Conservation (phyloP, 2,113 vertebrate genomes). For the Catharus fuscescens region DNA sequence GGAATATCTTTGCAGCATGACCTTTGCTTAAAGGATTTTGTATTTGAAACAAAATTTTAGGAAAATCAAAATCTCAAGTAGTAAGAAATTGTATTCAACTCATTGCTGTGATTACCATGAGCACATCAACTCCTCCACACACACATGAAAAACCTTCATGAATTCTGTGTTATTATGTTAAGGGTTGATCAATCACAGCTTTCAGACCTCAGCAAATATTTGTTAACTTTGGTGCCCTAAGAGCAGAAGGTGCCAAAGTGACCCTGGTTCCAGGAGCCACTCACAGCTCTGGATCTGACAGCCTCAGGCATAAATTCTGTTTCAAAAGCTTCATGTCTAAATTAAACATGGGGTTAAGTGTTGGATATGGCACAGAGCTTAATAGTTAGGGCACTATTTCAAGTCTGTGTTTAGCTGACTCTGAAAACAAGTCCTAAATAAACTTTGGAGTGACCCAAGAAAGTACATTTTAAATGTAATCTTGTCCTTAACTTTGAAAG, state of each 20-base stretch:
- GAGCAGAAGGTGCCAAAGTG: neutral
- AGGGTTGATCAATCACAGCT: fast-evolving
- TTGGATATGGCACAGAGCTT: neutral
- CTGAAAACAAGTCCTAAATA: neutral
- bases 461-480: neutral
- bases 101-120: neutral
- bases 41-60: neutral
- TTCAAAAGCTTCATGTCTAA: neutral
- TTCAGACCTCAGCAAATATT: neutral
- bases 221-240: neutral
- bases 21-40: neutral
- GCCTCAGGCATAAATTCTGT: neutral
- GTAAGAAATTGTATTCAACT: neutral
- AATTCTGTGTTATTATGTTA: neutral
- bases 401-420: neutral
- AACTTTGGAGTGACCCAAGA: neutral
- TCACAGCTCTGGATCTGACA: neutral
- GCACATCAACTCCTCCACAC: neutral
- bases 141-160: neutral
- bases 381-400: neutral
- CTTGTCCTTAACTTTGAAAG: neutral
- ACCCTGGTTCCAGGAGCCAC: neutral
- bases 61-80: neutral
- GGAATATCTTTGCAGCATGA: neutral
- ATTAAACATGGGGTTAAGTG: neutral